Conservation (phyloP, 2,888 invertebrate species). For the Lordiphosa andalusiaca region DNA sequence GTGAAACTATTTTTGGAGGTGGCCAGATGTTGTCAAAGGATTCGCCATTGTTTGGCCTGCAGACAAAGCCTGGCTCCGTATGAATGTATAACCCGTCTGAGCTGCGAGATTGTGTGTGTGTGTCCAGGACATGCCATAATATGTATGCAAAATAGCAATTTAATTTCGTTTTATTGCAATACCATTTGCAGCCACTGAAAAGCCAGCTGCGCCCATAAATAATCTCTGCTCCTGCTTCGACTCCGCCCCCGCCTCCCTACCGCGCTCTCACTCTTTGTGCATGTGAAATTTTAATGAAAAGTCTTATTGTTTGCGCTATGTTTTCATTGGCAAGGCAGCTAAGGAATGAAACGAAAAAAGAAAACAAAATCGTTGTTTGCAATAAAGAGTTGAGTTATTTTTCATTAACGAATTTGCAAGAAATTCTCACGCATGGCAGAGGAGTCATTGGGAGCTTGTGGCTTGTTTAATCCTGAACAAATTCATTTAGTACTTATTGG, state of each 20-base stretch:
- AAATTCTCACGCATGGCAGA: not conserved
- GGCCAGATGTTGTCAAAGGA: slow-evolving; percentile 69
- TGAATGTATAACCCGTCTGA: slow-evolving; percentile 44
- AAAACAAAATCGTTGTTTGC: not conserved
- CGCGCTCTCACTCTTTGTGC: slow-evolving; percentile 2
- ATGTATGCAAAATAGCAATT: slow-evolving; percentile 71
- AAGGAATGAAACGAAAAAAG: slow-evolving; percentile 14
- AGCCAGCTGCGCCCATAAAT: slow-evolving; percentile 63
- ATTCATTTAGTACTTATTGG: too few relatives aligned
- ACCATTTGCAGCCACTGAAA: slow-evolving; percentile 58
- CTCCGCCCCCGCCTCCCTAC: not conserved
- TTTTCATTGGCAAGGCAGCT: slow-evolving; percentile 22
- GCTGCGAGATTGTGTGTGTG: slow-evolving; percentile 21
- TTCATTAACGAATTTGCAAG: slow-evolving; percentile 29
- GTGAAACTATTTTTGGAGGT: slow-evolving; percentile 23
- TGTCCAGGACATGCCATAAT: slow-evolving; percentile 40
- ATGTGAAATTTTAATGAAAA: slow-evolving; percentile 48
- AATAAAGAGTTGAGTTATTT: slow-evolving; percentile 20
- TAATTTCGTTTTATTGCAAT: slow-evolving; percentile 71
- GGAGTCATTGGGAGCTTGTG: not conserved
- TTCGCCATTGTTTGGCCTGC: slow-evolving; percentile 44
- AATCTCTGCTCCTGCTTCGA: slow-evolving; percentile 35
- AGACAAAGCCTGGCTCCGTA: slow-evolving; percentile 53
- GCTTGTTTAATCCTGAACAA: too few relatives aligned
- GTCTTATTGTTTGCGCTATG: slow-evolving; percentile 28